These are phyloP conservation scores for Saguinus midas DNA, from an alignment of 2,113 vertebrate genomes.

Conservation along the genomic window DNA sequence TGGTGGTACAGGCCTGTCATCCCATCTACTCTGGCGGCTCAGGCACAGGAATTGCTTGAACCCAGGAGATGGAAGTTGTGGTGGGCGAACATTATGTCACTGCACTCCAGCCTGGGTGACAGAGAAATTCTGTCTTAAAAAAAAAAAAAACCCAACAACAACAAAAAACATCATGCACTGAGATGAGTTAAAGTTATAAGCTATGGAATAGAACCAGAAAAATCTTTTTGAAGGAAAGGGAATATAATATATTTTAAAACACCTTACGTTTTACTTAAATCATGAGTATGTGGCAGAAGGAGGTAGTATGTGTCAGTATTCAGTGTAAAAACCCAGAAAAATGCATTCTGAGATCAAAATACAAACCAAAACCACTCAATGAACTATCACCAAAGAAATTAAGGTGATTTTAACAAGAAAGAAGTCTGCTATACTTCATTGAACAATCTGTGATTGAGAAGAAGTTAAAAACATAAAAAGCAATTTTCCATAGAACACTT, in stretches of 20 bases:
- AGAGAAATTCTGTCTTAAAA: too few species aligned
- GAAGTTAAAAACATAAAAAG: conserved; percentile 5
- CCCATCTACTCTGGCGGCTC: too few species aligned
- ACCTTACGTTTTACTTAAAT: not conserved
- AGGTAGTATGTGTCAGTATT: not conserved
- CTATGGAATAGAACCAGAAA: not conserved
- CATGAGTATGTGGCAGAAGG: not conserved
- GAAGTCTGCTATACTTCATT: not conserved
- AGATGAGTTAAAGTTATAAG: not conserved
- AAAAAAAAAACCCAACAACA: too few species aligned
- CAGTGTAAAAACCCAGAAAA: not conserved
- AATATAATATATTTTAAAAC: not conserved
- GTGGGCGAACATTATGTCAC: too few species aligned
- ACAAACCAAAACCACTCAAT: not conserved
- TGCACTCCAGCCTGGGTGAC: too few species aligned
- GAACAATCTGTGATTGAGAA: not conserved
- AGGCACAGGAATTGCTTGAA: too few species aligned
- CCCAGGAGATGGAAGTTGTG: too few species aligned
- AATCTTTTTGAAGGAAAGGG: not conserved
- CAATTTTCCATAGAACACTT: not conserved
- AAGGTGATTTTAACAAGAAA: not conserved
- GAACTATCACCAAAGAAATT: not conserved
- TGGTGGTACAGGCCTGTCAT: too few species aligned
- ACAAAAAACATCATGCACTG: not conserved
- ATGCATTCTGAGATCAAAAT: not conserved